phyloP scores from a whole-genome alignment of 2,797 vertebrate species.

The Poecilia wingei region DNA sequence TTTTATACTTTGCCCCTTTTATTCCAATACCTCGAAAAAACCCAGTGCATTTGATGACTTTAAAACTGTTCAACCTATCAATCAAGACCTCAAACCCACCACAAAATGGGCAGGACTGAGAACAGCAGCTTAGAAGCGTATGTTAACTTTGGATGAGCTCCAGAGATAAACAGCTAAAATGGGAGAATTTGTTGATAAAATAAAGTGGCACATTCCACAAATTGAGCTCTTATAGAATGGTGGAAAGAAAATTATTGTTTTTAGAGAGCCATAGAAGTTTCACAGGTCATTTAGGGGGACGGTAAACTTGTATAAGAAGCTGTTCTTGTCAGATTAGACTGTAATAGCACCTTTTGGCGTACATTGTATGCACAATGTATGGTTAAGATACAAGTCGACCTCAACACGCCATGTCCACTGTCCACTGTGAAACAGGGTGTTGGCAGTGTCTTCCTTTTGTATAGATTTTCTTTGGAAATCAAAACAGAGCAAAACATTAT shows the following conservation, averaged over 20 bases:
- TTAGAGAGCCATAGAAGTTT: neutral
- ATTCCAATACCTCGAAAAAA: neutral
- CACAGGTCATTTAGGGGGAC: neutral
- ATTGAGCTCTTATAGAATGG: neutral
- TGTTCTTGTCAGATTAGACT: neutral
- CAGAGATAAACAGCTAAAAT: neutral
- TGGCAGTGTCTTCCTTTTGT: neutral
- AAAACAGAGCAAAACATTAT: neutral
- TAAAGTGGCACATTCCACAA: neutral
- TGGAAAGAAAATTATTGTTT: neutral
- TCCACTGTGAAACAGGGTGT: neutral
- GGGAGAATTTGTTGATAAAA: neutral
- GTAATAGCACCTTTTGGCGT: no score
- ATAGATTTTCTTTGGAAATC: neutral
- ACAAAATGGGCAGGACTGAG: neutral
- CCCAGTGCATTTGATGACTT: neutral
- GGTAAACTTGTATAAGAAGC: neutral
- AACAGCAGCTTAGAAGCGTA: neutral
- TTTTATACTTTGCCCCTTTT: neutral
- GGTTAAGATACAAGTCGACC: neutral
- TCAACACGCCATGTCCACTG: neutral
- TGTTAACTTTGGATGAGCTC: neutral
- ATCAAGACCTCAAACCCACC: neutral
- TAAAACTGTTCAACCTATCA: neutral
- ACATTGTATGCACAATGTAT: neutral